These are phyloP conservation scores for Arge pagana DNA, from an alignment of 2,888 invertebrate species.

Conservation along the genomic window DNA sequence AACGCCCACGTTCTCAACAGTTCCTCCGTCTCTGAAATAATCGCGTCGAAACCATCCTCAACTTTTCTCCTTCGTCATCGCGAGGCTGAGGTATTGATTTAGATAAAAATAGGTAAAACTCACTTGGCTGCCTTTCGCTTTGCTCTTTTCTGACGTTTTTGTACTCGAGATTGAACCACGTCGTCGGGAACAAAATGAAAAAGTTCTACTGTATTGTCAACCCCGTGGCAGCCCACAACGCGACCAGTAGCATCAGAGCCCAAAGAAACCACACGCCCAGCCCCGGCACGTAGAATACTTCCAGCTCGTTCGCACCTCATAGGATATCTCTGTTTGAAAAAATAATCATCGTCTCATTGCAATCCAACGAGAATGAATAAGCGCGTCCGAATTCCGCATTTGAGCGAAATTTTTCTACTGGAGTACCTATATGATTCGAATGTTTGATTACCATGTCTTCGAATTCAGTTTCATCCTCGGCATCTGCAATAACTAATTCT, in stretches of 20 bases:
- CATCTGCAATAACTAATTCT: constrained; percentile 64
- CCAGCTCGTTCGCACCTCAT: constrained; percentile 80
- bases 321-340: constrained; percentile 66
- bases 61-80: not conserved
- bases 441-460: constrained; percentile 65
- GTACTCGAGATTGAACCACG: constrained; percentile 71
- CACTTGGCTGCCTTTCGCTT: constrained; percentile 61
- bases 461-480: constrained; percentile 60
- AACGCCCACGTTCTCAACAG: constrained; percentile 49
- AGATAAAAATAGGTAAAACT: not conserved
- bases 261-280: constrained; percentile 79
- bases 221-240: constrained; percentile 82
- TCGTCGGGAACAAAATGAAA: constrained; percentile 80
- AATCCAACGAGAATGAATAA: no score
- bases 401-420: constrained; percentile 62
- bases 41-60: not conserved
- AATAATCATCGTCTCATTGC: no score
- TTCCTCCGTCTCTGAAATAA: constrained; percentile 33
- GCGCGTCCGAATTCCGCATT: no score
- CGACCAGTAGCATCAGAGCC: constrained; percentile 73
- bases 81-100: constrained; percentile 22
- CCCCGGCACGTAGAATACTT: constrained; percentile 76
- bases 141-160: constrained; percentile 80
- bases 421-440: constrained; percentile 55
- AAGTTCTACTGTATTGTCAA: constrained; percentile 79